These are phyloP conservation scores for Melanophora roralis DNA, from an alignment of 2,888 invertebrate genomes.

Conservation along the genomic window DNA sequence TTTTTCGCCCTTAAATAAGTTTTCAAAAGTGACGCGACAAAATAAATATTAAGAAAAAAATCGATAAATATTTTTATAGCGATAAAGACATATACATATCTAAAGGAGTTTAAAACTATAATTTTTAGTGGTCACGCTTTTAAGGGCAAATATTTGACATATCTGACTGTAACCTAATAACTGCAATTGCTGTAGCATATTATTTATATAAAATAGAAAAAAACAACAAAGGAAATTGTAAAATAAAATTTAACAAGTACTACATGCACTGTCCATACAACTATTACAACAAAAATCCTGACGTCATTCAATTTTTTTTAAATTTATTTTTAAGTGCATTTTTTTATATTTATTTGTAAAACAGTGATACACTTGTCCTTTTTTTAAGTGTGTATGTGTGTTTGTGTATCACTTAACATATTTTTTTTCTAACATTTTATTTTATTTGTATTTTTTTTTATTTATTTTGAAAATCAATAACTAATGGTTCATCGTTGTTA, in stretches of 20 bases:
- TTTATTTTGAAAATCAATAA: conserved; percentile 45
- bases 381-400: not conserved
- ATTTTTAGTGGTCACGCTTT: too few relatives aligned
- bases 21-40: too few relatives aligned
- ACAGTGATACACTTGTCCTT: conserved; percentile 2
- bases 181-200: too few relatives aligned
- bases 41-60: too few relatives aligned
- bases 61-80: too few relatives aligned
- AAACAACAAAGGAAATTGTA: not conserved
- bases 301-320: conserved; percentile 20
- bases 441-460: not conserved
- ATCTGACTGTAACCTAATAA: too few relatives aligned
- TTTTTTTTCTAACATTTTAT: not conserved
- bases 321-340: not conserved
- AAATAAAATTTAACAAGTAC: not conserved
- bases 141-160: too few relatives aligned
- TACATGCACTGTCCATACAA: not conserved
- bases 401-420: not conserved
- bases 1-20: too few relatives aligned
- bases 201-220: too few relatives aligned
- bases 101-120: too few relatives aligned
- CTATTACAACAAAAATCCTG: conserved; percentile 8
- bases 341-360: not conserved
- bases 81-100: too few relatives aligned
- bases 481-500: conserved; percentile 50